These are phyloP conservation scores for Beris morrisii DNA, from an alignment of 2,888 invertebrate species.

Conservation along the genomic window DNA sequence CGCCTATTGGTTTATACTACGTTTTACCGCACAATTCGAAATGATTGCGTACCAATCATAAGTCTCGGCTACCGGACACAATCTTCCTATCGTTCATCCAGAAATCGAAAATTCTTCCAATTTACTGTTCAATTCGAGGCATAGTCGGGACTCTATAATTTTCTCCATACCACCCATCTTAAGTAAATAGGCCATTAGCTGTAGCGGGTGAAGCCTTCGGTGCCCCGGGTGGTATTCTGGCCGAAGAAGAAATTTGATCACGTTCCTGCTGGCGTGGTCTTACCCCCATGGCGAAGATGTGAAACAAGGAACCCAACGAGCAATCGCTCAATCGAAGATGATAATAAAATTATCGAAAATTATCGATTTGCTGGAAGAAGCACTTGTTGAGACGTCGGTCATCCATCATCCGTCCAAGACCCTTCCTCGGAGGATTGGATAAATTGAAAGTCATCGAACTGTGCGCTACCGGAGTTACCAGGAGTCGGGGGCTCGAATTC, in stretches of 20 bases:
- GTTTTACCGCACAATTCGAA: too few species aligned
- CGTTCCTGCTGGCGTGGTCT: constrained; percentile 15
- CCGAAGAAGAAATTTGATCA: constrained; percentile 23
- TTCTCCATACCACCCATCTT: background rate
- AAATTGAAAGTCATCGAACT: constrained; percentile 31
- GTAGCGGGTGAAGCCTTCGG: background rate
- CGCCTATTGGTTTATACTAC: too few species aligned
- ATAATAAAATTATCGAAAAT: constrained; percentile 27
- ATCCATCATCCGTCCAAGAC: constrained; percentile 22
- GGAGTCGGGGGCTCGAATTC: background rate
- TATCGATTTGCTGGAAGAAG: constrained; percentile 22
- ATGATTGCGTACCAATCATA: too few species aligned
- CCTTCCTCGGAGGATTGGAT: background rate
- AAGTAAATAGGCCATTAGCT: constrained; percentile 25
- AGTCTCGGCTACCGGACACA: constrained; percentile 13
- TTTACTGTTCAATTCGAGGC: constrained; percentile 25
- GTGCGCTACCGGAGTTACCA: constrained; percentile 30
- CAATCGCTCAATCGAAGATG: constrained; percentile 25
- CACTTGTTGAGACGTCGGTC: constrained; percentile 31
- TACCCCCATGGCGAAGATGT: too few species aligned
- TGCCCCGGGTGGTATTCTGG: constrained; percentile 27
- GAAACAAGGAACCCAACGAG: constrained; percentile 4
- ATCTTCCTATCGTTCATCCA: background rate
- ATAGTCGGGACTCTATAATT: constrained; percentile 11
- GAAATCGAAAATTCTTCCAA: constrained; percentile 24